Percentiles rank a stretch among this genome's conserved stretches.
These are phyloP conservation scores for Lordiphosa clarofinis DNA, from an alignment of 1,140 invertebrate genomes.

Conservation along the genomic window DNA sequence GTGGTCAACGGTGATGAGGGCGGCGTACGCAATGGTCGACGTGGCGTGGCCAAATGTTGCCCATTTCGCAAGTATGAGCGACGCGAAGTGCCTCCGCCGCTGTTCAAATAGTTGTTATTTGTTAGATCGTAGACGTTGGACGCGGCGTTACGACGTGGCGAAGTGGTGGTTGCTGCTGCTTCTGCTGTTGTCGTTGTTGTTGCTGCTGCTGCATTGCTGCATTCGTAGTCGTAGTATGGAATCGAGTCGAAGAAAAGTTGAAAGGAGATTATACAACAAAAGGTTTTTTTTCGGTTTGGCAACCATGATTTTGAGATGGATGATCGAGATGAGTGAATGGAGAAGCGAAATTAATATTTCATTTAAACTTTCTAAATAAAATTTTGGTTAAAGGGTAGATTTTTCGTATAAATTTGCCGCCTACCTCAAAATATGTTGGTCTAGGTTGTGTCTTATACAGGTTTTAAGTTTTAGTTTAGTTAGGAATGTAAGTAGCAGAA, in stretches of 20 bases:
- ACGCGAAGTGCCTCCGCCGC: constrained; percentile 27
- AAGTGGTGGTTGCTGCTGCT: constrained; percentile 18
- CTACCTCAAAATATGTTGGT: constrained; percentile 51
- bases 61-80: constrained; percentile 51
- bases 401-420: constrained; percentile 33
- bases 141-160: constrained; percentile 11
- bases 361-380: neutral
- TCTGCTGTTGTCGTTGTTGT: constrained; percentile 23
- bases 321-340: constrained; percentile 16
- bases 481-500: constrained; percentile 69
- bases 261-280: constrained; percentile 66
- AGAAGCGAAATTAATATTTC: constrained; percentile 1
- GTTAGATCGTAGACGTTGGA: constrained; percentile 39
- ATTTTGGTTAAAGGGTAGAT: constrained; percentile 28
- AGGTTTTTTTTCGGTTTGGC: constrained; percentile 14
- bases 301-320: constrained; percentile 5
- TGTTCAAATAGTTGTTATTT: constrained; percentile 56
- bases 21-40: constrained; percentile 71
- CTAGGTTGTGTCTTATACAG: constrained; percentile 25
- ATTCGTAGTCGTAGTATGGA: constrained; percentile 52
- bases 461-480: constrained; percentile 26
- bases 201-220: constrained; percentile 33
- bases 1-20: constrained; percentile 74
- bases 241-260: constrained; percentile 68
- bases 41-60: constrained; percentile 57